phyloP scores from a whole-genome alignment of 2,888 invertebrate genomes.

The Caenorhabditis zanzibari region DNA sequence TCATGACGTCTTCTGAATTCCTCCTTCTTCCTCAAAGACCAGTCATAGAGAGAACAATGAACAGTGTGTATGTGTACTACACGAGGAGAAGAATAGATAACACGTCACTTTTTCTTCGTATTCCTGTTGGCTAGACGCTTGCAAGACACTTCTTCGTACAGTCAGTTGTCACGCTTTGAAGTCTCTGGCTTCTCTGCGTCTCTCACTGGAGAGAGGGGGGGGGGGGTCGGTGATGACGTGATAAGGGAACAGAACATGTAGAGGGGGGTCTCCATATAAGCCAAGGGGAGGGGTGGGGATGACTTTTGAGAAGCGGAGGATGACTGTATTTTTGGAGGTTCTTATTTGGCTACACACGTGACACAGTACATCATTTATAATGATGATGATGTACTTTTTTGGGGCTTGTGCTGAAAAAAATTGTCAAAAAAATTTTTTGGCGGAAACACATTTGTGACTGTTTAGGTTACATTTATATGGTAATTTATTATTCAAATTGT shows the following conservation, averaged over 20 bases:
- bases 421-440: not conserved
- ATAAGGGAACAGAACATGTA: constrained; percentile 39
- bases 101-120: constrained; percentile 11
- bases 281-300: not conserved
- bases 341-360: too few relatives aligned
- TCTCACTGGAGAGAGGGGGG: not conserved
- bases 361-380: too few relatives aligned
- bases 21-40: not conserved
- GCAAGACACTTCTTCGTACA: not conserved
- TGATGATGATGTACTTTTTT: too few relatives aligned
- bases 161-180: constrained; percentile 42
- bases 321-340: too few relatives aligned
- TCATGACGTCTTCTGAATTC: too few relatives aligned
- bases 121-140: too few relatives aligned
- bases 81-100: not conserved
- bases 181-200: constrained; percentile 27
- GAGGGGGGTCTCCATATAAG: not conserved
- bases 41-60: constrained; percentile 20
- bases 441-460: not conserved
- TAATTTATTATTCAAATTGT: too few relatives aligned
- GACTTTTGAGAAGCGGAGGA: constrained; percentile 14
- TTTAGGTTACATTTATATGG: too few relatives aligned
- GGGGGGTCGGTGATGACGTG: constrained; percentile 39
- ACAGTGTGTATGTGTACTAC: constrained; percentile 3
- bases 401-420: too few relatives aligned